Evolutionary conservation across 1,140 invertebrate genomes (phyloP).

Genomic region (Phenacoccus solenopsis): DNA sequence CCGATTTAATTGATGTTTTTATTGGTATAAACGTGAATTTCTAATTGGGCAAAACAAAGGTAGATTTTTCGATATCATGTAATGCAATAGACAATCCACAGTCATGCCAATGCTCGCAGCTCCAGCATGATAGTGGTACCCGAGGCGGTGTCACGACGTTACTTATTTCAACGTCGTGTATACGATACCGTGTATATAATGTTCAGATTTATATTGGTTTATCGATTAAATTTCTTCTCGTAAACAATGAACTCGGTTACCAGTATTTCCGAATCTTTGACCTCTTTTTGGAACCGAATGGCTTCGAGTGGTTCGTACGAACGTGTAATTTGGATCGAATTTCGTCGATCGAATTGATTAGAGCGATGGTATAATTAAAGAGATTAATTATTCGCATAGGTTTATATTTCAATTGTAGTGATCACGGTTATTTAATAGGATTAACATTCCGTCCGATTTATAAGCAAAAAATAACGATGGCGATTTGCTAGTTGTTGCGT

Average conservation of each 20-base stretch:
- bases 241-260: not conserved
- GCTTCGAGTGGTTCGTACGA: not conserved
- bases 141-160: not conserved
- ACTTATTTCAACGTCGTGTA: not conserved
- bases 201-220: not conserved
- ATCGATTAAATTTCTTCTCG: not conserved
- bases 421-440: too few relatives aligned
- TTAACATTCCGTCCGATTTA: too few relatives aligned
- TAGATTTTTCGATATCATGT: not conserved
- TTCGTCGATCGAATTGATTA: too few relatives aligned
- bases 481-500: too few relatives aligned
- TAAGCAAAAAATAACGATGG: too few relatives aligned
- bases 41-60: not conserved
- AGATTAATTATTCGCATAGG: too few relatives aligned
- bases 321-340: too few relatives aligned
- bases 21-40: not conserved
- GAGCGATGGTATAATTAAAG: too few relatives aligned
- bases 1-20: too few relatives aligned
- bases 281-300: not conserved
- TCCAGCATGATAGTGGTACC: not conserved
- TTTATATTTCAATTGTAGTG: too few relatives aligned
- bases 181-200: too few relatives aligned
- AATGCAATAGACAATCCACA: not conserved
- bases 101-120: not conserved
- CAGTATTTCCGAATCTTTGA: not conserved